A percentile compares a stretch with the other conserved stretches of the same genome.
Evolutionary conservation across 64 coral and sea anemone genomes (phyloP).

Genomic region (Stichodactyla mertensii): DNA sequence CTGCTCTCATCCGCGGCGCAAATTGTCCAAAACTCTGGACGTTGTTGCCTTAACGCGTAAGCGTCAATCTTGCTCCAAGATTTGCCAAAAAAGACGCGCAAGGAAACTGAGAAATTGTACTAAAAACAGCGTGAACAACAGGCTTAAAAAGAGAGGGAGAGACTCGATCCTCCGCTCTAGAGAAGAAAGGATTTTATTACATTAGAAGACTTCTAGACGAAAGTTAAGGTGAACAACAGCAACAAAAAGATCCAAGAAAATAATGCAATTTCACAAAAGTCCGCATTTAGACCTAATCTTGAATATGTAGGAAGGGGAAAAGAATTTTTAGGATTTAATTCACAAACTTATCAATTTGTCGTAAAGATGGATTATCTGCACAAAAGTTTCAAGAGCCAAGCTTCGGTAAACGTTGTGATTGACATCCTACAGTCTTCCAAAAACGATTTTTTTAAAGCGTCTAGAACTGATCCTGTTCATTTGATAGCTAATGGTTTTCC

Average conservation of each 20-base stretch:
- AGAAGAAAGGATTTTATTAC: no score
- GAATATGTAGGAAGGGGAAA: constrained; percentile 2
- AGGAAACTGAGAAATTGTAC: no score
- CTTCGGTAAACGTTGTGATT: not conserved
- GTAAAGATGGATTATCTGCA: not conserved
- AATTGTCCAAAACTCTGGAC: no score
- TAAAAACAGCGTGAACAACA: no score
- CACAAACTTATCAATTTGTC: not conserved
- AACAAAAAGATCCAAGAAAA: not conserved
- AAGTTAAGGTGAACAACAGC: not conserved
- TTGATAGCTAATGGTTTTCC: no score
- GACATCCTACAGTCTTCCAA: not conserved
- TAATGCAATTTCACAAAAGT: not conserved
- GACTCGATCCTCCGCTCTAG: no score
- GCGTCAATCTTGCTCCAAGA: not conserved
- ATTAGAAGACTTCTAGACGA: no score
- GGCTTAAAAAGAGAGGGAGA: no score
- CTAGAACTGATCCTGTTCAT: not conserved
- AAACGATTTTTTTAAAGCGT: not conserved
- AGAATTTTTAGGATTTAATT: not conserved
- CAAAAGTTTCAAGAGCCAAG: not conserved
- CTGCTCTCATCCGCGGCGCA: not conserved
- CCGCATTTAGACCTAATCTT: not conserved
- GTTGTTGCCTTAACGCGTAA: not conserved
- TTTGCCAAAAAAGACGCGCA: not conserved